These are phyloP conservation scores for Sparidentex hasta DNA, from an alignment of 2,797 vertebrate species.

Conservation along the genomic window DNA sequence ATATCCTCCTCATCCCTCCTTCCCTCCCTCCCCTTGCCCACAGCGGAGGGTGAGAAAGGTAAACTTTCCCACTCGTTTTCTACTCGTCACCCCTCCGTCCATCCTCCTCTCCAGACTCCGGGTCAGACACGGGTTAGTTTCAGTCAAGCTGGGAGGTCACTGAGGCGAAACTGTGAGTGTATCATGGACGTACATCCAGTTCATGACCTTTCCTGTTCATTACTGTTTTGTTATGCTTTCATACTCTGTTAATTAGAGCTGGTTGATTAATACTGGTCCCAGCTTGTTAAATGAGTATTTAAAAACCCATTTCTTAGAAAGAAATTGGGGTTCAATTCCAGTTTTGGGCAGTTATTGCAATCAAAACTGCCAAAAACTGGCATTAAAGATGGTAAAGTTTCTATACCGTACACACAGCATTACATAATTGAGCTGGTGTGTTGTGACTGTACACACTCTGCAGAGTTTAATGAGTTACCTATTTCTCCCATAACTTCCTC, in stretches of 20 bases:
- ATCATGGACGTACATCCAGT: not conserved
- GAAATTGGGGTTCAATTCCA: no score
- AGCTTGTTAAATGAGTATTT: no score
- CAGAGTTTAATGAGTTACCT: not conserved
- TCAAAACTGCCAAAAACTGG: no score
- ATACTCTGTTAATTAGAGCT: no score
- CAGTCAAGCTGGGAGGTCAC: not conserved
- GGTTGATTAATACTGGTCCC: no score
- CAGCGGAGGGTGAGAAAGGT: conserved; percentile 77
- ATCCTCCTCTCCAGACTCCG: not conserved
- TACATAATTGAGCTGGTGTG: no score
- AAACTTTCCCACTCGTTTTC: conserved; percentile 77
- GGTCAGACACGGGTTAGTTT: conserved; percentile 42
- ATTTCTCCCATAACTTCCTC: no score
- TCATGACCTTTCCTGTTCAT: not conserved
- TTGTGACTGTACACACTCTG: not conserved
- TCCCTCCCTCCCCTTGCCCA: conserved; percentile 7
- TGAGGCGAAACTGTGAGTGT: not conserved
- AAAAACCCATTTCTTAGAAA: no score
- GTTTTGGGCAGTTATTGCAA: no score
- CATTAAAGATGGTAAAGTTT: no score
- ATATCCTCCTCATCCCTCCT: conserved; percentile 44
- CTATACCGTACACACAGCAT: no score
- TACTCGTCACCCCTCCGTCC: conserved; percentile 24
- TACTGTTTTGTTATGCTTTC: not conserved